phyloP scores from a whole-genome alignment of 2,797 vertebrate species.

The Parambassis ranga region DNA sequence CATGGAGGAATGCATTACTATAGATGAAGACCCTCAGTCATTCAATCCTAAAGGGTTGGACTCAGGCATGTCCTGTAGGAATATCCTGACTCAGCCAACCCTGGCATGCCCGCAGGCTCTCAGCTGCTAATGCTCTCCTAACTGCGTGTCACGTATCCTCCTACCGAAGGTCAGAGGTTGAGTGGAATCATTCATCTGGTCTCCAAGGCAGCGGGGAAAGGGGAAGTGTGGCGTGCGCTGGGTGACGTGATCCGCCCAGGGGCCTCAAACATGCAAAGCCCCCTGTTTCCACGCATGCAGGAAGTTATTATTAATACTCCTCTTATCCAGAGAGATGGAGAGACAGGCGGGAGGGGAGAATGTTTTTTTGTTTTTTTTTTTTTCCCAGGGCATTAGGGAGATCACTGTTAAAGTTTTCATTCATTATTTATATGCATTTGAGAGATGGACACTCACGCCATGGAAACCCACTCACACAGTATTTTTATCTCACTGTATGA shows the following conservation, averaged over 20 bases:
- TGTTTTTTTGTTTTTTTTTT: neutral
- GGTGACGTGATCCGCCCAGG: slow-evolving; percentile 1
- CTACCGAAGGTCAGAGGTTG: slow-evolving; percentile 68
- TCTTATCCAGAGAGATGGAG: slow-evolving; percentile 12
- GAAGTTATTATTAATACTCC: slow-evolving; percentile 42
- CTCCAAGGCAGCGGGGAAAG: slow-evolving; percentile 13
- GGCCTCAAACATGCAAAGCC: slow-evolving; percentile 11
- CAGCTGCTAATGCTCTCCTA: slow-evolving; percentile 71
- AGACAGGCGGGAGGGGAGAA: neutral
- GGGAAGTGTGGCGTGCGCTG: slow-evolving; percentile 40
- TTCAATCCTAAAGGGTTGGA: slow-evolving; percentile 51
- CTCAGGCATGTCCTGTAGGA: slow-evolving; percentile 64
- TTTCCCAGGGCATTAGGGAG: neutral
- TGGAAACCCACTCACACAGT: neutral
- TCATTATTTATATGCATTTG: neutral
- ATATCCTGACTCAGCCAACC: slow-evolving; percentile 67
- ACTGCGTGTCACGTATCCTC: slow-evolving; percentile 57
- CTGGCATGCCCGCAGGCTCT: slow-evolving; percentile 55
- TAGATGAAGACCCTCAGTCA: slow-evolving; percentile 54
- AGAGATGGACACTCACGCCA: neutral
- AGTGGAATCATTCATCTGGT: slow-evolving; percentile 56
- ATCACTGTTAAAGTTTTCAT: neutral
- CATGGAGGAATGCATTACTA: slow-evolving; percentile 47
- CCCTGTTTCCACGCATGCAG: slow-evolving; percentile 33
- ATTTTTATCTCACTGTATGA: too few species aligned